Percentiles rank a stretch among this genome's conserved stretches.
Conservation (phyloP, 1,140 invertebrate species). For the Leptoteleia sp. region DNA sequence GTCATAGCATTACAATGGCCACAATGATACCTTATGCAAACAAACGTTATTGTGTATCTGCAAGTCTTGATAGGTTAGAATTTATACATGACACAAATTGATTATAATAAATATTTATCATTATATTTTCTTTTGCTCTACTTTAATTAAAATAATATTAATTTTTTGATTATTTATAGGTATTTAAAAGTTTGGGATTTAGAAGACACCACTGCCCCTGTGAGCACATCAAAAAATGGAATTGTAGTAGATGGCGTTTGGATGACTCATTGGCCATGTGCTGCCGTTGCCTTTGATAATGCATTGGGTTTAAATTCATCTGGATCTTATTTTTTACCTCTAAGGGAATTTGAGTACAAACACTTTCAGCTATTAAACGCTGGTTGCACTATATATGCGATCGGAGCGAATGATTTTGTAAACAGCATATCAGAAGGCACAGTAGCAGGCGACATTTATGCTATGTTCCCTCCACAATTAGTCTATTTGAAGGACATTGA, state of each 20-base stretch:
- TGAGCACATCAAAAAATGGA: conserved; percentile 71
- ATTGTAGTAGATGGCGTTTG: conserved; percentile 75
- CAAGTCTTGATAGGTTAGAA: conserved; percentile 77
- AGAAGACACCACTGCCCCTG: conserved; percentile 73
- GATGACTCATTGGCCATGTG: conserved; percentile 78
- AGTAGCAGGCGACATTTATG: conserved; percentile 77
- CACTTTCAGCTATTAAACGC: conserved; percentile 74
- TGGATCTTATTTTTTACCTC: conserved; percentile 73
- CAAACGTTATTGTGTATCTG: conserved; percentile 76
- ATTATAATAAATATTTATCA: no score
- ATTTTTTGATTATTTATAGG: no score
- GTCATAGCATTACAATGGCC: conserved; percentile 75
- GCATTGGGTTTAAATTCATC: conserved; percentile 73
- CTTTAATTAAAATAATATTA: no score
- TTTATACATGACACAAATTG: no score
- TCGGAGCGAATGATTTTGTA: conserved; percentile 73
- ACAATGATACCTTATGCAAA: conserved; percentile 74
- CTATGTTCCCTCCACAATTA: conserved; percentile 78
- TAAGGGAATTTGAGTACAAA: conserved; percentile 76
- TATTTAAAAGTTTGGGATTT: conserved; percentile 81
- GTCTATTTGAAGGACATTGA: conserved; percentile 73
- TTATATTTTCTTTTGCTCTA: no score
- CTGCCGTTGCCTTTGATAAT: conserved; percentile 76
- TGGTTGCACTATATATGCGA: conserved; percentile 74
- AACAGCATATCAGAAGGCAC: conserved; percentile 79